phyloP scores from a whole-genome alignment of 2,113 vertebrate genomes.

The Perca schrenkii region DNA sequence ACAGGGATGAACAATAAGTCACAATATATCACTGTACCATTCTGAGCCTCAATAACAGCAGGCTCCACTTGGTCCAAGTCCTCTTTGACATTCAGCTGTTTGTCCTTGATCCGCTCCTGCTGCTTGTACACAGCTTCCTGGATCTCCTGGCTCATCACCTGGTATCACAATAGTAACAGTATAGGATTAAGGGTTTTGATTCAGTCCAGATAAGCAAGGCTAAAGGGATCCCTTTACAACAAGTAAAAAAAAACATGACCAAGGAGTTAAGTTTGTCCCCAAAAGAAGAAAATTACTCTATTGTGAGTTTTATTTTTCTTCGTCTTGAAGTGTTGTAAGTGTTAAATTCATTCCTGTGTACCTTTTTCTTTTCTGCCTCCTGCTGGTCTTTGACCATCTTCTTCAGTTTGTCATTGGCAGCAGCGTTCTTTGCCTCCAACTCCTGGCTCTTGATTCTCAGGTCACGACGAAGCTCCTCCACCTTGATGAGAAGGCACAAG shows the following conservation, averaged over 20 bases:
- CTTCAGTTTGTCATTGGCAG: constrained; percentile 98
- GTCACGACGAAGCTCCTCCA: constrained; percentile 96
- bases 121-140: constrained; percentile 97
- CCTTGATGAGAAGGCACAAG: constrained; percentile 77
- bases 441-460: constrained; percentile 98
- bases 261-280: not conserved
- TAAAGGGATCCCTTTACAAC: not conserved
- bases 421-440: constrained; percentile 97
- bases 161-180: constrained; percentile 32
- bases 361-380: constrained; percentile 99
- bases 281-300: not conserved
- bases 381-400: constrained; percentile 99
- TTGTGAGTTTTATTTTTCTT: not conserved
- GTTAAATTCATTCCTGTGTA: constrained; percentile 41
- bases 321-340: not conserved
- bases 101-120: constrained; percentile 97
- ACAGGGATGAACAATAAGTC: too few species aligned
- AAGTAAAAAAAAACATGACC: not conserved
- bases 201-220: not conserved
- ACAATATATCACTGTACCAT: constrained; percentile 85
- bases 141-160: constrained; percentile 99
- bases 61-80: constrained; percentile 98
- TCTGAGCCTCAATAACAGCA: constrained; percentile 98
- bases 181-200: not conserved
- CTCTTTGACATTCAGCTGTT: constrained; percentile 95